Base-by-base conservation (phyloP, 2,113 vertebrate species). In the Anoura caudifer region DNA sequence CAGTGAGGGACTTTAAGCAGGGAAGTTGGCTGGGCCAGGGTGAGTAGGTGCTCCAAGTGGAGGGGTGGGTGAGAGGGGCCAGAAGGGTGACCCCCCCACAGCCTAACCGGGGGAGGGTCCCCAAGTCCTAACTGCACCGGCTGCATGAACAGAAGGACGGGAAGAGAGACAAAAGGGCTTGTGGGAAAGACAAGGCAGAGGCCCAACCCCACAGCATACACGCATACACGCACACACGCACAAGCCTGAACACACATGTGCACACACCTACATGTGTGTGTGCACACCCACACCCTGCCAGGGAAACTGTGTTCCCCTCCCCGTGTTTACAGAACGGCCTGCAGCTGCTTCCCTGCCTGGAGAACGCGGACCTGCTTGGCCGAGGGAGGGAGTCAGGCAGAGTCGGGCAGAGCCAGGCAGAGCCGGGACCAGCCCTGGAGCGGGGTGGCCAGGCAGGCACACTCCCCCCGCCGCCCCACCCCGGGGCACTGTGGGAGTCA, bases 381-480 rank as follows among this genome's bases (percentile, higher is more conserved):
- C 73, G 22, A 33, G 50, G 14, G 19, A 16, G 36, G 3, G 0
- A 11, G 9, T 0, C 2, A 1, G 19, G 69, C n/a, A 0, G 0
- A 28, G 63, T 28, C 38, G 7, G 28, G 15, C 14, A 2, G 0
- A 11, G 12, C 0, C 4, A 2, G 17, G 67, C 41, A 1, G 0
- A 26, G 61, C 11, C 7, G 14, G 38, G 41, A 28, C 73, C 65
- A 19, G 65, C 33, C 33, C 67, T 31, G 0, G 38, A 41, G 69
- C 36, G 1, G 7, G 6, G 52, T 6, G 50, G 9, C 50, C 36
- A 10, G 22, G 22, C 1, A 19, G 41, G 13, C 7, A 6, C 43
- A 0, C 28, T 1, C 4, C 10, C 15, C 41, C 4, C 9, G 33
- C 45, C 75, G 1, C 54, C 41, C 33, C 61, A 36, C 38, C 12